Conservation (phyloP, 2,113 vertebrate species). For the Hydrolagus affinis region DNA sequence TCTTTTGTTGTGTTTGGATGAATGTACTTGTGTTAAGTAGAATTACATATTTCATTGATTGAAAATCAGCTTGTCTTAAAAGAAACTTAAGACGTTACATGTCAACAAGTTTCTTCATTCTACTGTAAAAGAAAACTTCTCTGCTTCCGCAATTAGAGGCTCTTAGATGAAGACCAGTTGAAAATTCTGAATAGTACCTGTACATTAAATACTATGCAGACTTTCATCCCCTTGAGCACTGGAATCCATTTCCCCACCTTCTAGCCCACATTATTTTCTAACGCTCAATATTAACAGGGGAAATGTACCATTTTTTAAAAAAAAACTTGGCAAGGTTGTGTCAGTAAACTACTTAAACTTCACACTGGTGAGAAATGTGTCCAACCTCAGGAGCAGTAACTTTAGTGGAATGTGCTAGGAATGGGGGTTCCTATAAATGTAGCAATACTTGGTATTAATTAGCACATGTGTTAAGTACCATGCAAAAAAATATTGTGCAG, state of each 20-base stretch:
- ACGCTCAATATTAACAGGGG: not conserved
- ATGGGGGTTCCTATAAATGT: too few species aligned
- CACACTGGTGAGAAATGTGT: too few species aligned
- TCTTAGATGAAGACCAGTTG: not conserved
- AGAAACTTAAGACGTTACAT: not conserved
- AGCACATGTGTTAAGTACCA: not conserved
- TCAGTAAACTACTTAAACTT: not conserved
- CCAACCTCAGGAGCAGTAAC: too few species aligned
- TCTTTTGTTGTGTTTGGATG: not conserved
- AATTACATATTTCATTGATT: not conserved
- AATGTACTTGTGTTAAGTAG: not conserved
- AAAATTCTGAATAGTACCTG: constrained; percentile 3
- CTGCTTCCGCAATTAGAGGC: not conserved
- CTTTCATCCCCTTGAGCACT: not conserved
- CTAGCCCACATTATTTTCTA: not conserved
- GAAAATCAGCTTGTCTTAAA: not conserved
- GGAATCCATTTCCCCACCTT: not conserved
- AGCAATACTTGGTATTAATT: too few species aligned
- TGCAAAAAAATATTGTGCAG: not conserved
- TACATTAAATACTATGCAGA: not conserved
- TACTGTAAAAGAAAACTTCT: not conserved
- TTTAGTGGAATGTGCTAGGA: too few species aligned
- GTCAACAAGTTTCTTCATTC: not conserved
- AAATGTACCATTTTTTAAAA: not conserved
- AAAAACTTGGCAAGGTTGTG: too few species aligned